Base-by-base conservation (phyloP, 2,888 invertebrate genomes). In the Tolmerus cingulatus region DNA sequence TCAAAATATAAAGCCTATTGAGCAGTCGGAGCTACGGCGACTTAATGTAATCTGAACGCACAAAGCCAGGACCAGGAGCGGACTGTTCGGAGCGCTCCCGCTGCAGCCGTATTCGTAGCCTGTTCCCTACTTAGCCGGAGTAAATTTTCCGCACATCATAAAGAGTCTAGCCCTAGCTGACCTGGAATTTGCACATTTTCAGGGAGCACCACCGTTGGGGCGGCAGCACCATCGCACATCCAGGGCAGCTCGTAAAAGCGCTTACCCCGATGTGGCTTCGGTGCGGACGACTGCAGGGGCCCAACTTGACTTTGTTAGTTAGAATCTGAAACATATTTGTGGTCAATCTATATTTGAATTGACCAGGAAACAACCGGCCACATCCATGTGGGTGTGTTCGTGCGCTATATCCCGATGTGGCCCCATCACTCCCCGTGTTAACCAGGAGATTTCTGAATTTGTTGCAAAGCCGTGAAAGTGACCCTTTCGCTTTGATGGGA, bases 321-420 rank as follows among this genome's bases (percentile, higher is more conserved):
- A 79, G 51, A 34, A 79, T 79, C 51, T 46, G 79, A 79, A 79
- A 79, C 79, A 79, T 79, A 79, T 79, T 79, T 79, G 79, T 55
- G 79, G 79, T 79, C 79, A 79, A 79, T 51, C 51, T 79, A 79
- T 79, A 79, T 51, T 51, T 79, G 79, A 79, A 79, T 79, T 79
- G 79, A 79, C 79, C 79, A 79, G 79, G 79, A 79, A 79, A 79
- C 79, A 79, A 27, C 46, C 12, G 37, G 27, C 30, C 79, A 27
- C 7, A 43, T 46, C 14, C 16, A 16, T 5, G 74, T 51, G 7
- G 5, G 5, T 51, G 51, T n/a, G 7, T 51, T 0, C 51, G 51
- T n/a, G 19, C 23, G 27, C 1, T 74, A 4, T 30, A 74, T 9
- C 5, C 23, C 7, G 66, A 66, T n/a, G 66, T 66, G 66, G 30